Conservation (phyloP, 2,797 vertebrate genomes). For the Melanotaenia maccullochi region DNA sequence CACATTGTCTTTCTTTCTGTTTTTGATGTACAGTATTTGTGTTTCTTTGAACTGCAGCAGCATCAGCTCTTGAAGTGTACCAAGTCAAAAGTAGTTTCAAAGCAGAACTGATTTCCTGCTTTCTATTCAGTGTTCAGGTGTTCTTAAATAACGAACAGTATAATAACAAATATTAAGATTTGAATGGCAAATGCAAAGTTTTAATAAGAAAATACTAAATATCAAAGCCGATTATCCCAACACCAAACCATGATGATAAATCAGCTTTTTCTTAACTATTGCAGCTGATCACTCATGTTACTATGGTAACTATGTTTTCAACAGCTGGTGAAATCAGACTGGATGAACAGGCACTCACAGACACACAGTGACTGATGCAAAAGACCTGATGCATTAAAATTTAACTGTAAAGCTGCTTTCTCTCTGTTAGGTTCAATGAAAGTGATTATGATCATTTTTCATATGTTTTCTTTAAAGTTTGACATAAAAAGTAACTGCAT, state of each 20-base stretch:
- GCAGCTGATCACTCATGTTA: neutral
- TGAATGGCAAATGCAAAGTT: neutral
- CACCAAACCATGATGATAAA: neutral
- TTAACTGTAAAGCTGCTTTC: neutral
- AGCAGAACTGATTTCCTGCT: neutral
- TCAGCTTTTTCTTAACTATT: neutral
- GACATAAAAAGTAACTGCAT: neutral
- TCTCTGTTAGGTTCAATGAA: neutral
- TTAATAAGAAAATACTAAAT: neutral
- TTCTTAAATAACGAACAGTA: neutral
- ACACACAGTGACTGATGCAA: neutral
- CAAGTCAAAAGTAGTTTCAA: neutral
- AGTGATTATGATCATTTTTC: neutral
- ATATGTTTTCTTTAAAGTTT: neutral
- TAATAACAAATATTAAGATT: neutral
- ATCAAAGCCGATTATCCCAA: slow-evolving; percentile 8
- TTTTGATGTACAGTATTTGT: slow-evolving; percentile 19
- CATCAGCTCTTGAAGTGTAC: neutral
- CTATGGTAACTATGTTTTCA: neutral
- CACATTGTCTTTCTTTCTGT: neutral
- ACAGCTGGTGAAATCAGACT: neutral
- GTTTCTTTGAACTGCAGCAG: slow-evolving; percentile 24
- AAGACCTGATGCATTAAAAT: neutral
- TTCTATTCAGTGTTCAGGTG: neutral
- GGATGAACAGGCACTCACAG: neutral